Conservation (phyloP, 1,140 invertebrate genomes). For the Trachymyrmex septentrionalis region DNA sequence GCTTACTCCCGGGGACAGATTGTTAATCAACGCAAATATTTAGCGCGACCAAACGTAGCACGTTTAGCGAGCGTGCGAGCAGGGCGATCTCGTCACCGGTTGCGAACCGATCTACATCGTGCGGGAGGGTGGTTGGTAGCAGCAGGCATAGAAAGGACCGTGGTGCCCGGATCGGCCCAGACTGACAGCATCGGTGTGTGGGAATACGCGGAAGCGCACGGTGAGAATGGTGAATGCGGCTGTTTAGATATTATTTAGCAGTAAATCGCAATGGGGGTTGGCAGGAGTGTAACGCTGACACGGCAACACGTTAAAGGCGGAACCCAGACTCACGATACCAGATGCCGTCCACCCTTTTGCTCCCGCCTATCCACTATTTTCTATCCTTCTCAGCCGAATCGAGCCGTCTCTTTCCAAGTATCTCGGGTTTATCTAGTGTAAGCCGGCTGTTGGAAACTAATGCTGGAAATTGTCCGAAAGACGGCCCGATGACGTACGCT, state of each 20-base stretch:
- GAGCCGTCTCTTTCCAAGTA: slow-evolving; percentile 49
- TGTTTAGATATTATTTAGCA: slow-evolving; percentile 85
- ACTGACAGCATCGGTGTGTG: slow-evolving; percentile 37
- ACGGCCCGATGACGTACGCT: slow-evolving; percentile 20
- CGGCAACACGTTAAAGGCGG: slow-evolving; percentile 85
- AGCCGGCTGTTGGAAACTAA: slow-evolving; percentile 42
- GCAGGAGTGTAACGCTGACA: slow-evolving; percentile 83
- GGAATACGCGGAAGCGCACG: slow-evolving; percentile 33
- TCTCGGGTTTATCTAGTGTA: slow-evolving; percentile 52
- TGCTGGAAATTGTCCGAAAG: slow-evolving; percentile 53
- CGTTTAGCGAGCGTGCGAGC: slow-evolving; percentile 41
- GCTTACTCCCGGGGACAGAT: slow-evolving; percentile 49
- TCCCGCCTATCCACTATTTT: slow-evolving; percentile 53
- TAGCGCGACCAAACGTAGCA: slow-evolving; percentile 65
- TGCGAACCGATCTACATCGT: slow-evolving; percentile 51
- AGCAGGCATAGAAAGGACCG: slow-evolving; percentile 29
- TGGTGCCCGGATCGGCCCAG: slow-evolving; percentile 16
- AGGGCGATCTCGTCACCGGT: slow-evolving; percentile 27
- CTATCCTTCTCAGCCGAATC: slow-evolving; percentile 39
- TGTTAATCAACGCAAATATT: slow-evolving; percentile 80
- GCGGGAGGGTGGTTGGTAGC: slow-evolving; percentile 5
- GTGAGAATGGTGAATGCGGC: slow-evolving; percentile 66
- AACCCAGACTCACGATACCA: slow-evolving; percentile 78
- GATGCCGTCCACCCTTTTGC: slow-evolving; percentile 57
- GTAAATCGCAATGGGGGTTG: slow-evolving; percentile 81